Evolutionary conservation across 2,888 invertebrate species (phyloP), one percentile per base, ranked within the genome.

Genomic region (Sesamia inferens): DNA sequence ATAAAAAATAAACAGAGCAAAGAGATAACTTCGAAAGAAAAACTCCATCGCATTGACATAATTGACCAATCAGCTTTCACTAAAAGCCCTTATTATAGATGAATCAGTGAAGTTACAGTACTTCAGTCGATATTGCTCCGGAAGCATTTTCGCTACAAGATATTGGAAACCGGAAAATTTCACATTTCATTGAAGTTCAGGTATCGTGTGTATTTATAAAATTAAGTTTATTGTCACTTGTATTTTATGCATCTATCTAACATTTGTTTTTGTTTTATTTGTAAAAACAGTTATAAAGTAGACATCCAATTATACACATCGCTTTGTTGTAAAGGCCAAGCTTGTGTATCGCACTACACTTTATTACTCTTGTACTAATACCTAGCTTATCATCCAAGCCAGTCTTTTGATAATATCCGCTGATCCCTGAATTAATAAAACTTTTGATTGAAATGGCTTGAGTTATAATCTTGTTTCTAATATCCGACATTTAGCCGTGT

Each of bases 61-160:
- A 79, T 70, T 77, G 68, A 24, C 68, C 78, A 74, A 78, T 81
- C 71, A 78, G 57, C 61, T 64, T 64, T 59, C 11, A 42, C 68
- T 74, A 48, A 74, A 78, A 65, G 75, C 58, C 16, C 11, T 62
- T 66, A 61, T 62, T 71, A 66, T 51, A 71, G 67, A 71, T 31
- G 72, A 73, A 75, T 81, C 64, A 67, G 58, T 10, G 31, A 39
- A 48, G 39, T 51, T 61, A 59, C 22, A 57, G 61, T 47, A 71
- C 68, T 71, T 68, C 22, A 54, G 14, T 51, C 14, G 31, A 67
- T 66, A 67, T 69, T 72, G 24, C 57, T 66, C 14, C 24, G 39
- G 47, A 68, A 66, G 58, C 42, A 31, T 64, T 69, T 55, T 39
- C 14, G 67, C 7, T 16, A 51, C 8, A 44, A 39, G 14, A n/a